Base-by-base conservation (phyloP, 2,797 vertebrate species). In the Rhadinocentrus ornatus region DNA sequence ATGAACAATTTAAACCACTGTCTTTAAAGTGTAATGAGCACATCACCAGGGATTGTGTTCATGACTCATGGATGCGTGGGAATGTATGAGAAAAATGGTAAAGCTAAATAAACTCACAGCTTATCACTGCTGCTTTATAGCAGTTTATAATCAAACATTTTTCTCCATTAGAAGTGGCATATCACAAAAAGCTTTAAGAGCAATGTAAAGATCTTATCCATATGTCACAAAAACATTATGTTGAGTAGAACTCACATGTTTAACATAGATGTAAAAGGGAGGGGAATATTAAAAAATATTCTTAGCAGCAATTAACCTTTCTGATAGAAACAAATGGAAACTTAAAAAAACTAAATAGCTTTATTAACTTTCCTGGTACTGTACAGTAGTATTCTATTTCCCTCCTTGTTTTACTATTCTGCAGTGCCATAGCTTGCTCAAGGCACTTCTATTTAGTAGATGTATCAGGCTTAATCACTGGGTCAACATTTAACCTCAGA, bases 11-110 rank as follows among this genome's bases (percentile, higher is more conserved):
- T 62, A 53, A 62, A 73, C 48, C 6, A 62, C 64, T 64, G 60
- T 70, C 71, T 78, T 78, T 54, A 72, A 75, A 75, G 72, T 66
- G 41, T 69, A 66, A 74, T 72, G 68, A 68, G 65, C 54, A 39
- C 44, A 61, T 70, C 71, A 73, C 62, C 8, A 0, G 46, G 59
- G 75, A 75, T 55, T 63, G 41, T 48, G 59, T 67, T 34, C 71
- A 29, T 58, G 37, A 78, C 66, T 60, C 54, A 52, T 58, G 24
- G 22, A 54, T 9, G 10, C 1, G 1, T 20, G 34, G 35, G 63
- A 64, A 56, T 44, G 15, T 73, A 62, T 35, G 50, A 54, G 20
- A 44, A 18, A 76, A 62, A 73, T 6, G 32, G 6, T 46, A 9
- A 71, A 65, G 69, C 44, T 67, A 18, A 32, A 22, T 34, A 18